Conservation (phyloP, 2,888 invertebrate genomes). For the Drosophila koepferae region DNA sequence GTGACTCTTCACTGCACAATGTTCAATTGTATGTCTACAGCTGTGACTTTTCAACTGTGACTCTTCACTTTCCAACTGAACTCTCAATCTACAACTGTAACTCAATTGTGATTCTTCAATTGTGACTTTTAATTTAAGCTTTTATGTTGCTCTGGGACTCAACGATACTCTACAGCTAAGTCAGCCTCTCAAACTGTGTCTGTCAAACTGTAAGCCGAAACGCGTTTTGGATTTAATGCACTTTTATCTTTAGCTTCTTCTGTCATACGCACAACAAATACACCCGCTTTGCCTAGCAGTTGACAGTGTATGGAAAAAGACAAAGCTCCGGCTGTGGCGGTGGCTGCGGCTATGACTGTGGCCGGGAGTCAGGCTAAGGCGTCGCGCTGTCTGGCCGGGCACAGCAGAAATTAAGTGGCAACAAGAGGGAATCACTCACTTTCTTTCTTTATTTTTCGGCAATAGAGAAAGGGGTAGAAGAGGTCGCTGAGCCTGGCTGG, state of each 20-base stretch:
- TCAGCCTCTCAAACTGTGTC: neutral
- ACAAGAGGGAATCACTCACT: conserved; percentile 74
- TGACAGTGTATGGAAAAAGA: conserved; percentile 12
- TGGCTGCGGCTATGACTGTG: conserved; percentile 1
- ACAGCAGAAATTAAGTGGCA: conserved; percentile 82
- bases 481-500: conserved; percentile 33
- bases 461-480: neutral
- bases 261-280: neutral
- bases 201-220: neutral
- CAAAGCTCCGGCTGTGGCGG: conserved; percentile 29
- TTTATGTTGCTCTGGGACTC: too few species aligned
- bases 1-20: neutral
- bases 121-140: neutral
- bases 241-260: neutral
- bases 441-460: conserved; percentile 38
- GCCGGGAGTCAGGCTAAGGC: conserved; percentile 21
- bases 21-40: neutral
- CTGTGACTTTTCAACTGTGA: neutral
- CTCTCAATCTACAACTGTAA: too few species aligned
- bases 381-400: conserved; percentile 52
- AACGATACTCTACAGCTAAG: too few species aligned
- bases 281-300: neutral
- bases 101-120: neutral
- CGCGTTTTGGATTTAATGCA: neutral
- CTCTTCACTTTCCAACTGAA: too few species aligned